Base-by-base conservation (phyloP, 1,140 invertebrate genomes). In the Achroia grisella region DNA sequence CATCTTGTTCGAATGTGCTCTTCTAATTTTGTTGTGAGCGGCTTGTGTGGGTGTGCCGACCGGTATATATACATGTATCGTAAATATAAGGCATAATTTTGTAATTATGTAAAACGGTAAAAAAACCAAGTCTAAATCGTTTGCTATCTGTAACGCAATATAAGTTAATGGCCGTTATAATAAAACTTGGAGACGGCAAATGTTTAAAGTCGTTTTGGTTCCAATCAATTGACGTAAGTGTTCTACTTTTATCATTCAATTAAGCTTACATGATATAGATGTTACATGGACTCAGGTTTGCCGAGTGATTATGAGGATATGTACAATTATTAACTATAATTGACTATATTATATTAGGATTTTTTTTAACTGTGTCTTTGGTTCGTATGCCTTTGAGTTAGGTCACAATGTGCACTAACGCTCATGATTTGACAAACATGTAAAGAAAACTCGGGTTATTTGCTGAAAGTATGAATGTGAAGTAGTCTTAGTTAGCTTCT, bases 21-120 rank as follows among this genome's bases (percentile, higher is more conserved):
- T 65, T 75, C 62, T 64, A 66, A 66, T 78, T 71, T 67, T 71
- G 49, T 64, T 62, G 63, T 62, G 65, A 56, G 61, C 56, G 56
- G 51, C 42, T 61, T 43, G 66, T 71, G 75, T 79, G 78, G 71
- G 75, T 62, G 71, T 64, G 64, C 47, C 58, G 48, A 51, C 52
- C 49, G 51, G 35, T 50, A 54, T 44, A 35, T 53, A 48, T 54
- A 56, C 39, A 37, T 60, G 67, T 58, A n/a, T 67, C 64, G 59
- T 70, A 63, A 68, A 71, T 67, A 63, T 66, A 70, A 74, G 62
- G 70, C 72, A 82, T 78, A 78, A 78, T 79, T 79, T 75, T 68
- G 72, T 83, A 83, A 79, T 78, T 78, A 77, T 73, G 63, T 78
- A 71, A 80, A 78, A 68, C 76, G 72, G 66, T 76, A 80, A 74